A percentile compares a stretch with the other conserved stretches of the same genome.
phyloP scores from a whole-genome alignment of 2,888 invertebrate genomes.

The Lasioglossum figueresi region DNA sequence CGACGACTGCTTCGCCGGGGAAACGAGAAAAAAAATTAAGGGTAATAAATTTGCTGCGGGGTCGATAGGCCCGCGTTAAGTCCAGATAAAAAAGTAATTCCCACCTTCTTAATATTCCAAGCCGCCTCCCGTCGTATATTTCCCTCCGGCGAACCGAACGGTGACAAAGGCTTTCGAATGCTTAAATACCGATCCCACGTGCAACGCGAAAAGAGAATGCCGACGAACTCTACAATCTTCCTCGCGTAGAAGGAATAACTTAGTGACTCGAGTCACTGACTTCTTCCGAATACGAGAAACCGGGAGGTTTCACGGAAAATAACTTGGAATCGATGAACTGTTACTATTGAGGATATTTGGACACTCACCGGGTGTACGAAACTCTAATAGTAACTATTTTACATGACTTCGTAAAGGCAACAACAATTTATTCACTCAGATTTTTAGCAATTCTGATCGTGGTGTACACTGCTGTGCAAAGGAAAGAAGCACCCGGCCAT shows the following conservation, averaged over 20 bases:
- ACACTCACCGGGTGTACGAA: background rate
- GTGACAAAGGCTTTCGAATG: slow-evolving; percentile 37
- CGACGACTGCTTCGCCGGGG: background rate
- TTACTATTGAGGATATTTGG: background rate
- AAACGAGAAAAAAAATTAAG: slow-evolving; percentile 20
- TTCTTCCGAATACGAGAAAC: background rate
- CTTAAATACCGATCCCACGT: slow-evolving; percentile 28
- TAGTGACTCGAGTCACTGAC: background rate
- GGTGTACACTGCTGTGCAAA: too few relatives aligned
- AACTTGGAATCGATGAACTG: background rate
- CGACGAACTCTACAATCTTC: background rate
- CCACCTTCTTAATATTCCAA: slow-evolving; percentile 49
- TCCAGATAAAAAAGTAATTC: slow-evolving; percentile 55
- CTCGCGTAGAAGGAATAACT: background rate
- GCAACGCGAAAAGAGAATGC: background rate
- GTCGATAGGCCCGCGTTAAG: slow-evolving; percentile 49
- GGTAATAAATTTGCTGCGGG: slow-evolving; percentile 46
- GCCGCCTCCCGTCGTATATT: slow-evolving; percentile 23
- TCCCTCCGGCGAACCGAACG: slow-evolving; percentile 22
- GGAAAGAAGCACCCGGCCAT: too few relatives aligned
- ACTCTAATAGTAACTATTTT: background rate
- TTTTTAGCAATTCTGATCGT: background rate
- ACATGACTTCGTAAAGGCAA: background rate
- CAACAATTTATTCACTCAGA: background rate
- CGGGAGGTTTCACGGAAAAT: background rate